Evolutionary conservation across 2,888 invertebrate species (phyloP).

Genomic region (Drosophila demipolita): DNA sequence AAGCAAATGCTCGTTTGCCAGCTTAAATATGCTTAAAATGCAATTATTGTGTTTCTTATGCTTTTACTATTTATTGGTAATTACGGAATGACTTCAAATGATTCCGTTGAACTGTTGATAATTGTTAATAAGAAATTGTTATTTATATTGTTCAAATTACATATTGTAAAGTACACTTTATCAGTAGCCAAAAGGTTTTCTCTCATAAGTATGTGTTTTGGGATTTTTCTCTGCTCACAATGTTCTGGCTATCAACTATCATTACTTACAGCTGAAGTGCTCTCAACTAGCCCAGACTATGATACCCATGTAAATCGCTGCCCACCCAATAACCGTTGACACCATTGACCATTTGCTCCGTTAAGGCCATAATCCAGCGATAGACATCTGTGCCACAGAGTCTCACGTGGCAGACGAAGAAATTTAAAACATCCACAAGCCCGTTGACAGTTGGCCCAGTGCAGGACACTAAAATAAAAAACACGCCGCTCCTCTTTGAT

Average conservation of each 20-base stretch:
- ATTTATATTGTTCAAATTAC: not conserved
- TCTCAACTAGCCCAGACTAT: not conserved
- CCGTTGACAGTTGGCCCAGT: slow-evolving; percentile 71
- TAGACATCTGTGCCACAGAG: slow-evolving; percentile 21
- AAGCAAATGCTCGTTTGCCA: slow-evolving; percentile 15
- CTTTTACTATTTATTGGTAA: slow-evolving; percentile 12
- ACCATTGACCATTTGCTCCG: slow-evolving; percentile 45
- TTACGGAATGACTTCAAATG: not conserved
- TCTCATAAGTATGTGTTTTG: not conserved
- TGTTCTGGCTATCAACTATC: not conserved
- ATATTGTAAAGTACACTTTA: not conserved
- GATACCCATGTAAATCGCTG: slow-evolving; percentile 12
- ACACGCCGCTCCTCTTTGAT: slow-evolving; percentile 17
- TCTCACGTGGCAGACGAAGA: slow-evolving; percentile 26
- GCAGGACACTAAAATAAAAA: slow-evolving; percentile 62
- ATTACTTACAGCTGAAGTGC: not conserved
- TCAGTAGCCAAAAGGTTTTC: not conserved
- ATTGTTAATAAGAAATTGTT: not conserved
- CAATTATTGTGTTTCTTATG: slow-evolving; percentile 35
- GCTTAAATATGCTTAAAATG: slow-evolving; percentile 45
- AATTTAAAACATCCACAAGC: slow-evolving; percentile 58
- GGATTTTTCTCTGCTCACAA: not conserved
- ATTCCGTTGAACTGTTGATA: not conserved
- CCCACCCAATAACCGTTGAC: slow-evolving; percentile 34
- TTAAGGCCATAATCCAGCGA: slow-evolving; percentile 19